Base-by-base conservation (phyloP, 2,888 invertebrate genomes). In the Holacanthella duospinosa region DNA sequence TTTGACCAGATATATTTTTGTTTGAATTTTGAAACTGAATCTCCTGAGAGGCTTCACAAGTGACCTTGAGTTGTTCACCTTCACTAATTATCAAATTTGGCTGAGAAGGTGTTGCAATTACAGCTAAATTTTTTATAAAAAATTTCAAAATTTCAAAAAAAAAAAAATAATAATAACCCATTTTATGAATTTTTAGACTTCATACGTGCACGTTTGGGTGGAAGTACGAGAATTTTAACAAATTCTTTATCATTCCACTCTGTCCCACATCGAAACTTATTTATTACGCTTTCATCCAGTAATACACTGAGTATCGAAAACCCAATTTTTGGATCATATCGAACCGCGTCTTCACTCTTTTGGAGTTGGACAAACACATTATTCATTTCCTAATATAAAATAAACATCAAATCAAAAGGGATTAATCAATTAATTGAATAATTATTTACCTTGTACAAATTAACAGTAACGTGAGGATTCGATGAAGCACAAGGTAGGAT, bases 401-500 rank as follows among this genome's bases (percentile, higher is more conserved):
- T n/a, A n/a, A n/a, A n/a, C n/a, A n/a, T n/a, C n/a, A n/a, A n/a
- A n/a, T n/a, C n/a, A n/a, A n/a, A n/a, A n/a, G n/a, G n/a, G n/a
- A n/a, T n/a, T n/a, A n/a, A n/a, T n/a, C n/a, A n/a, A n/a, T n/a
- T n/a, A n/a, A n/a, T n/a, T n/a, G n/a, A n/a, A n/a, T n/a, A n/a
- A 24, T 21, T 9, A 19, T 21, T 57, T 27, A 59, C 59, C 12
- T 59, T 12, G 26, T 59, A 59, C 16, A 59, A 24, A 44, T 44
- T 3, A 4, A 59, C 59, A 3, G 43, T 36, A 1, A 64, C 62
- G 43, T 66, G 57, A 27, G 69, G 67, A 43, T 67, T 64, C 16
- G 67, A 66, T 21, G 63, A 56, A 1, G 69, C 59, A 48, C 67
- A 67, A 12, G 69, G 69, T 29, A 69, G 54, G n/a, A 59, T 57